Conservation (phyloP, 2,113 vertebrate genomes). For the Benitochromis conjunctus region DNA sequence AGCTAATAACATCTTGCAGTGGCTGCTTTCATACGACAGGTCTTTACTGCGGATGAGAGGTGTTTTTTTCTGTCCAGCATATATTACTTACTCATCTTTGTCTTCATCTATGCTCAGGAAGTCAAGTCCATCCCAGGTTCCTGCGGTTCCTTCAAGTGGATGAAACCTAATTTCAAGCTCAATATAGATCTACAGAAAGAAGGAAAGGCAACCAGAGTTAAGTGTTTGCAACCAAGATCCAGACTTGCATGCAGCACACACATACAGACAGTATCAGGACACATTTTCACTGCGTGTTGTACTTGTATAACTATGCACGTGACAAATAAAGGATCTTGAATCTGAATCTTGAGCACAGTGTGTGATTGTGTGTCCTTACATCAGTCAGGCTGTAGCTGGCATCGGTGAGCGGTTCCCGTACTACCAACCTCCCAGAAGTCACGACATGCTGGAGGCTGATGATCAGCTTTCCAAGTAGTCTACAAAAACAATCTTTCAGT, state of each 20-base stretch:
- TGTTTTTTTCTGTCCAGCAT: neutral
- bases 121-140: conserved; percentile 81
- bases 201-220: neutral
- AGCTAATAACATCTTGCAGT: neutral
- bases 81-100: conserved; percentile 56
- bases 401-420: conserved; percentile 82
- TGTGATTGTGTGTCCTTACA: conserved; percentile 65
- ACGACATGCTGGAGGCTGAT: conserved; percentile 89
- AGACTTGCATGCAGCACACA: neutral
- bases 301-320: no score
- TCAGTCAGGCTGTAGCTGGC: conserved; percentile 77
- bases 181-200: conserved; percentile 79
- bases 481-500: conserved; percentile 28
- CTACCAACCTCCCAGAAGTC: conserved; percentile 74
- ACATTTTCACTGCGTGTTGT: no score
- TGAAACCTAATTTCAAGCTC: conserved; percentile 88
- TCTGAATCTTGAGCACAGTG: neutral
- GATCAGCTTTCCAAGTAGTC: conserved; percentile 82
- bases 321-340: no score
- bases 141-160: conserved; percentile 81
- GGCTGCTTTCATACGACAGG: neutral
- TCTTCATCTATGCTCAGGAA: conserved; percentile 70
- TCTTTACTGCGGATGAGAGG: neutral
- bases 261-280: no score
- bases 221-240: neutral